Percentiles rank a stretch among this genome's conserved stretches.
Conservation (phyloP, 2,797 vertebrate species). For the Takifugu ocellatus region DNA sequence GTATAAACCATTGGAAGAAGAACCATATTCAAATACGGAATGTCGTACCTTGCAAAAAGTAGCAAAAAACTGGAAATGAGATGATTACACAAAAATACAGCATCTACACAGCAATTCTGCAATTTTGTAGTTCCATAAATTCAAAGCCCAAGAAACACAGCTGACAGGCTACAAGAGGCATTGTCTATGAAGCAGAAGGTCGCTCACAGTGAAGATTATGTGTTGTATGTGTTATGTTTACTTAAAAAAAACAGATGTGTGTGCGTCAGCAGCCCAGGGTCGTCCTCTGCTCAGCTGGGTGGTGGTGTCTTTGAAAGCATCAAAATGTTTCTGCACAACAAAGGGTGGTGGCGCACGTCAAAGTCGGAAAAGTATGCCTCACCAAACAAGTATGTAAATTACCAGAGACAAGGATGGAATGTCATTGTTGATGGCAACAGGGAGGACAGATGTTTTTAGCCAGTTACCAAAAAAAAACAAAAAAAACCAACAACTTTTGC, state of each 20-base stretch:
- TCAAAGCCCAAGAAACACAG: slow-evolving; percentile 18
- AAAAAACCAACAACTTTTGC: slow-evolving; percentile 22
- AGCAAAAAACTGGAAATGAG: slow-evolving; percentile 48
- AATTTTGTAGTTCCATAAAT: slow-evolving; percentile 17
- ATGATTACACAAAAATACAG: slow-evolving; percentile 60
- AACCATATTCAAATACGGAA: slow-evolving; percentile 48
- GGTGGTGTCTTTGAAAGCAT: slow-evolving; percentile 9
- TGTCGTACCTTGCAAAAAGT: slow-evolving; percentile 43
- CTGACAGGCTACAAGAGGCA: slow-evolving; percentile 23
- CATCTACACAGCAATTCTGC: slow-evolving; percentile 38
- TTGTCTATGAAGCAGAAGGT: slow-evolving; percentile 18
- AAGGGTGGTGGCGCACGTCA: slow-evolving; percentile 24
- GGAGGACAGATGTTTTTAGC: slow-evolving; percentile 49
- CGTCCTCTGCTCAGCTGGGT: slow-evolving; percentile 19
- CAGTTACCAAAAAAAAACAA: background rate
- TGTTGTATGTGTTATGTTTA: background rate
- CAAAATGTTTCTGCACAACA: slow-evolving; percentile 24
- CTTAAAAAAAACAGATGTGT: slow-evolving; percentile 30
- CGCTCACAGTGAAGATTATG: slow-evolving; percentile 8
- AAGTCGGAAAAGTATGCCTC: slow-evolving; percentile 52
- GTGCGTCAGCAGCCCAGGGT: slow-evolving; percentile 31
- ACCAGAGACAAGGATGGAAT: slow-evolving; percentile 39
- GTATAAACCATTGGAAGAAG: slow-evolving; percentile 34
- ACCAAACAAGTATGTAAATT: slow-evolving; percentile 46
- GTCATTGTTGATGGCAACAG: slow-evolving; percentile 28